Evolutionary conservation across 2,888 invertebrate genomes (phyloP).

Genomic region (Agriopis aurantiaria): DNA sequence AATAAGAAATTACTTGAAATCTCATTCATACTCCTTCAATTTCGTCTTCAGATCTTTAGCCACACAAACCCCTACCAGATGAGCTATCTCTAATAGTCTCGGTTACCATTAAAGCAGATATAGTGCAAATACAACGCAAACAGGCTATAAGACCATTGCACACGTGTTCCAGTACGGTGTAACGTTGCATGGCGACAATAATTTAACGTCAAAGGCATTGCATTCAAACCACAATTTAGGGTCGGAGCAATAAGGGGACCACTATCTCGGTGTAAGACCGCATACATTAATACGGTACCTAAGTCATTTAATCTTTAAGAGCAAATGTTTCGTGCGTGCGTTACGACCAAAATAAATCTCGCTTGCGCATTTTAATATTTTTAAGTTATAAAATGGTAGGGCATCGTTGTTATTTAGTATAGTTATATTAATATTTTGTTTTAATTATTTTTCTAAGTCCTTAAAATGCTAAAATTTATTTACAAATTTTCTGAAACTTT

Average conservation of each 20-base stretch:
- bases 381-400: too few species aligned
- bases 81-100: conserved; percentile 18
- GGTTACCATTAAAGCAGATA: conserved; percentile 53
- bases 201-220: conserved; percentile 84
- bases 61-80: not conserved
- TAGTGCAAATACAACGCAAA: conserved; percentile 41
- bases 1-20: too few species aligned
- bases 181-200: conserved; percentile 81
- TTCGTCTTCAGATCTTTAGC: too few species aligned
- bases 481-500: too few species aligned
- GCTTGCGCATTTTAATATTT: too few species aligned
- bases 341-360: too few species aligned
- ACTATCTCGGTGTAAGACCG: conserved; percentile 54
- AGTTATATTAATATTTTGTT: too few species aligned
- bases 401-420: too few species aligned
- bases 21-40: too few species aligned
- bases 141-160: conserved; percentile 71
- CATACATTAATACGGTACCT: conserved; percentile 8
- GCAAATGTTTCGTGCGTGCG: too few species aligned
- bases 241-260: conserved; percentile 83
- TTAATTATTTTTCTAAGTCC: too few species aligned
- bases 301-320: not conserved
- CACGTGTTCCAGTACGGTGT: conserved; percentile 78
- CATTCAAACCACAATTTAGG: conserved; percentile 86
- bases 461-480: too few species aligned